Conservation (phyloP, 2,113 vertebrate genomes). For the Xyliphius kryptos region DNA sequence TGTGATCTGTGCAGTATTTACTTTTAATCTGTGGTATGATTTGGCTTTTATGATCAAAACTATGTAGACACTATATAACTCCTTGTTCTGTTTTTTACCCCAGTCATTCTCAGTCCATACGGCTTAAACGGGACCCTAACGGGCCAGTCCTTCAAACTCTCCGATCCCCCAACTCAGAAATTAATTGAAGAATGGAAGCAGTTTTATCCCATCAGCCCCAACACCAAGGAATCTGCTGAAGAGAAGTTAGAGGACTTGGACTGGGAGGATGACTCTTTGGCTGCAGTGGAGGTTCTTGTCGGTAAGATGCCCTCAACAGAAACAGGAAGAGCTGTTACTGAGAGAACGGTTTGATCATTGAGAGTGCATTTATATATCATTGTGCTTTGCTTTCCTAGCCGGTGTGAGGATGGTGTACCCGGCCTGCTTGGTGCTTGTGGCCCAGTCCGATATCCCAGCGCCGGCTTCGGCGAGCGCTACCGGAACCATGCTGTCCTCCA, state of each 20-base stretch:
- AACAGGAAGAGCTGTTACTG: too few relatives aligned
- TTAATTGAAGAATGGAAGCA: constrained; percentile 98
- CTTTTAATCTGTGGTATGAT: too few relatives aligned
- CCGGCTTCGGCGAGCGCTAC: constrained; percentile 77
- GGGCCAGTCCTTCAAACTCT: constrained; percentile 96
- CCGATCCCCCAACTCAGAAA: constrained; percentile 92
- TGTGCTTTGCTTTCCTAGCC: constrained; percentile 57
- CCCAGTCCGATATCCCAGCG: constrained; percentile 90
- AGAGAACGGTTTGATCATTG: too few relatives aligned
- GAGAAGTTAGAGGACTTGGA: constrained; percentile 91
- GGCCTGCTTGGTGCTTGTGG: constrained; percentile 89
- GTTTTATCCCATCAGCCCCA: constrained; percentile 91
- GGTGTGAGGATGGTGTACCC: constrained; percentile 98
- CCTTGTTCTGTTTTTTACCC: constrained; percentile 1
- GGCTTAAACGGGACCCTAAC: constrained; percentile 95
- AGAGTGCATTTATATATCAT: not conserved
- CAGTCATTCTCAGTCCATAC: constrained; percentile 96
- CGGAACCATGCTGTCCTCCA: constrained; percentile 80
- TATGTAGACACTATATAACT: too few relatives aligned
- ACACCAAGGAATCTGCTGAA: constrained; percentile 77
- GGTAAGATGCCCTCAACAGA: constrained; percentile 64
- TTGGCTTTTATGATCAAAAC: too few relatives aligned
- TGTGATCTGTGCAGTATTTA: too few relatives aligned
- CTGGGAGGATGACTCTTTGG: constrained; percentile 96
- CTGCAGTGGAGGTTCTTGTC: constrained; percentile 96